A percentile compares a stretch with the other conserved stretches of the same genome.
Evolutionary conservation across 2,797 vertebrate genomes (phyloP).

Genomic region (Nothura maculosa): DNA sequence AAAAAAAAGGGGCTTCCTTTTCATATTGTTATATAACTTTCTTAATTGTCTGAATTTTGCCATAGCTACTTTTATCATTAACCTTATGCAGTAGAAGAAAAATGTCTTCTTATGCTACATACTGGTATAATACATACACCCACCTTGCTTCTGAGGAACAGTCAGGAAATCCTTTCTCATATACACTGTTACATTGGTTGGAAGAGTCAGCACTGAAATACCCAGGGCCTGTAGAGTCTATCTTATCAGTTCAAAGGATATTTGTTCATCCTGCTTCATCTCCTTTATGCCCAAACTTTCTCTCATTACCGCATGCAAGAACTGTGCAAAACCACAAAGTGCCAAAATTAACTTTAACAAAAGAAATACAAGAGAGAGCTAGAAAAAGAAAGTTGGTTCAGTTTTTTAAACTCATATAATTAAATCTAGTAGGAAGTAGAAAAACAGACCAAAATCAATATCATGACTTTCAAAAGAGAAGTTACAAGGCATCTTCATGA

Average conservation of each 20-base stretch:
- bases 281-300: background rate
- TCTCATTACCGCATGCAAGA: background rate
- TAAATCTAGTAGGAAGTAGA: background rate
- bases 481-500: background rate
- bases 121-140: background rate
- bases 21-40: background rate
- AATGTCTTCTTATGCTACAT: background rate
- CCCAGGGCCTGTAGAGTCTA: background rate
- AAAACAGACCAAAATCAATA: background rate
- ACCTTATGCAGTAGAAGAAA: background rate
- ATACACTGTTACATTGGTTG: background rate
- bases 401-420: background rate
- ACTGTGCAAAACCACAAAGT: background rate
- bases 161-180: background rate
- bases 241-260: background rate
- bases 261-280: background rate
- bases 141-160: background rate
- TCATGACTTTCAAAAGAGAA: background rate
- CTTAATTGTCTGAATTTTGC: background rate
- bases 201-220: background rate
- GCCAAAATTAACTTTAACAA: background rate
- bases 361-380: fast-evolving
- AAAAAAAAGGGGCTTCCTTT: background rate
- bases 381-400: background rate
- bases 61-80: background rate